Evolutionary conservation across 2,113 vertebrate genomes (phyloP).

Genomic region (Paraplagusia blochii): DNA sequence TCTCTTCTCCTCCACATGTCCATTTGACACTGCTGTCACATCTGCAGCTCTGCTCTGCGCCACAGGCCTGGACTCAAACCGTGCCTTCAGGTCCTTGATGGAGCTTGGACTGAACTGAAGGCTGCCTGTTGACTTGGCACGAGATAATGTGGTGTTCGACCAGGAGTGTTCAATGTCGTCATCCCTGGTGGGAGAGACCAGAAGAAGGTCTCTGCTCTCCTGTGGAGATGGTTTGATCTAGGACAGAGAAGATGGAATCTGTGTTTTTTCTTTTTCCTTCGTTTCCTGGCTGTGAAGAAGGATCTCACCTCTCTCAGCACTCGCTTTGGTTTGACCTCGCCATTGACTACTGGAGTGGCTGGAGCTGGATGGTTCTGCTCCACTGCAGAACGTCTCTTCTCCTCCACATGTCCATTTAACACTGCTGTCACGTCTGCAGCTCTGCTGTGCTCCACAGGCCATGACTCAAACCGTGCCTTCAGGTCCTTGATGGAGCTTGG

Average conservation of each 20-base stretch:
- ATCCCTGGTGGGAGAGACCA: constrained; percentile 32
- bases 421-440: neutral
- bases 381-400: neutral
- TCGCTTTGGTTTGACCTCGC: constrained; percentile 12
- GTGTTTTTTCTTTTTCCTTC: too few species aligned
- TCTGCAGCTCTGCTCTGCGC: constrained; percentile 5
- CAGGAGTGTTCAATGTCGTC: constrained; percentile 11
- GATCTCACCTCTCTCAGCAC: too few species aligned
- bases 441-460: constrained; percentile 12
- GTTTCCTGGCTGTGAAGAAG: too few species aligned
- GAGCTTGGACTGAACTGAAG: constrained; percentile 30
- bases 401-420: constrained; percentile 23
- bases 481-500: constrained; percentile 43
- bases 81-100: constrained; percentile 53
- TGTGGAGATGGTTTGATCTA: constrained; percentile 19
- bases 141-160: constrained; percentile 15
- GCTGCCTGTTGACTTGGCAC: constrained; percentile 64
- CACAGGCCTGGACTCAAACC: constrained; percentile 62
- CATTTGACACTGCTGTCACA: constrained; percentile 10
- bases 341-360: neutral
- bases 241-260: neutral
- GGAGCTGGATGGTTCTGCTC: neutral
- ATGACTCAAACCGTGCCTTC: constrained; percentile 67
- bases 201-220: constrained; percentile 9
- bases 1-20: constrained; percentile 10